Conservation (phyloP, 1,140 invertebrate genomes). For the Cylas formicarius region DNA sequence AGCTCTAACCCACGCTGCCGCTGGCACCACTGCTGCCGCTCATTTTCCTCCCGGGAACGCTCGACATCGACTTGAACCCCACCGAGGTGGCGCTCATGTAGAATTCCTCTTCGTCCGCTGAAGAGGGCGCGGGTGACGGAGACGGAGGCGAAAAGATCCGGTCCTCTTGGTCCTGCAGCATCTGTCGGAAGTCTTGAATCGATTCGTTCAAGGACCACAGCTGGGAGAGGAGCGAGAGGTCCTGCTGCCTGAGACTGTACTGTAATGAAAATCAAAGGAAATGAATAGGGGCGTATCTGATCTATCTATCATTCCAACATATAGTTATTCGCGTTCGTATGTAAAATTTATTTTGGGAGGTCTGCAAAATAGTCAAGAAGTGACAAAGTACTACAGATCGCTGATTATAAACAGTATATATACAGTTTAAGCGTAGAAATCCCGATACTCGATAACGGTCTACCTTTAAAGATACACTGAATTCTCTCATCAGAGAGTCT, state of each 20-base stretch:
- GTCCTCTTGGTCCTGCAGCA: conserved; percentile 60
- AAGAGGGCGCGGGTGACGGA: conserved; percentile 52
- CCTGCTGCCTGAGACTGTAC: conserved; percentile 76
- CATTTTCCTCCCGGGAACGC: conserved; percentile 5
- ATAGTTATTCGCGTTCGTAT: no score
- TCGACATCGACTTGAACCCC: no score
- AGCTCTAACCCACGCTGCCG: conserved; percentile 6
- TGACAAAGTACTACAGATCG: no score
- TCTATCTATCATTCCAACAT: no score
- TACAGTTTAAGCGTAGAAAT: no score
- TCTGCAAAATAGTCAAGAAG: no score
- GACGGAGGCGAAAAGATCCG: conserved; percentile 51
- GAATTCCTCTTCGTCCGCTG: conserved; percentile 46
- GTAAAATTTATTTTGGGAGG: no score
- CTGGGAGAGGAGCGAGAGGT: conserved; percentile 76
- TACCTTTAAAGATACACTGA: no score
- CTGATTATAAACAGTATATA: no score
- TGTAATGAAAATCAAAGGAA: conserved; percentile 47
- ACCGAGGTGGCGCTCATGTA: conserved; percentile 29
- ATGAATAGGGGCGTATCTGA: no score
- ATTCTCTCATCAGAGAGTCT: no score
- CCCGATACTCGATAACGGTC: no score
- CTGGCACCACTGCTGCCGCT: conserved; percentile 7
- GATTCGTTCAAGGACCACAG: conserved; percentile 82
- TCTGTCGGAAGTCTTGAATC: conserved; percentile 75